Evolutionary conservation across 1,140 invertebrate species (phyloP), one percentile per base, ranked within the genome.

Genomic region (Diachasma alloeum): DNA sequence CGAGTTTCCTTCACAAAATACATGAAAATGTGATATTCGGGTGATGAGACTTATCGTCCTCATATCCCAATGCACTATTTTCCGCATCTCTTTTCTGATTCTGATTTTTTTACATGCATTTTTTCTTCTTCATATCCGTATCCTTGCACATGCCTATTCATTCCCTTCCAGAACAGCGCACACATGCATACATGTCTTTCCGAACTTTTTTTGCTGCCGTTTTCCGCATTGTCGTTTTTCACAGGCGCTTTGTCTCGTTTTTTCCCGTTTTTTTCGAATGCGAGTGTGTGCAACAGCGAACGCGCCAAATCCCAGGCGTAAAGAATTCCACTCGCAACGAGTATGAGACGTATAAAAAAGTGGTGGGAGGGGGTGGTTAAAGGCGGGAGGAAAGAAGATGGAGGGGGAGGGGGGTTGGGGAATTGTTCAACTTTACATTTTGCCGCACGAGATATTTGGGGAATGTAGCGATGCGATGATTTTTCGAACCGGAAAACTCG

Each of bases 401-500:
- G 31, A 15, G 26, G n/a, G 4, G 68, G 10, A 17, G 24, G n/a
- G 4, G 68, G 10, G 42, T 11, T 42, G 26, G 31, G 17, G 37
- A 53, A 69, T 70, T 59, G 67, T 75, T 59, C 22, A 56, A 59
- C 46, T 44, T 75, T 59, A 70, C 67, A 19, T 75, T 75, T 70
- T 68, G 26, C 74, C 67, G 44, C 74, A 44, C 13, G 74, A 56
- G 26, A 59, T 75, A 75, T 75, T 75, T 70, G 56, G 66, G 37
- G 17, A 48, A 37, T 69, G 24, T 70, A 59, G 19, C 39, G 36
- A 4, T 36, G 31, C 31, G 31, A 39, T 69, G 67, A 75, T 75
- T 75, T 75, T 75, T 75, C 74, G 74, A 75, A 75, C 67, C 67
- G 74, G 74, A 75, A 75, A 75, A 69, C 39, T 70, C 46, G 66